Evolutionary conservation across 2,113 vertebrate species (phyloP), one percentile per base, ranked within the genome.

Genomic region (Bucco capensis): DNA sequence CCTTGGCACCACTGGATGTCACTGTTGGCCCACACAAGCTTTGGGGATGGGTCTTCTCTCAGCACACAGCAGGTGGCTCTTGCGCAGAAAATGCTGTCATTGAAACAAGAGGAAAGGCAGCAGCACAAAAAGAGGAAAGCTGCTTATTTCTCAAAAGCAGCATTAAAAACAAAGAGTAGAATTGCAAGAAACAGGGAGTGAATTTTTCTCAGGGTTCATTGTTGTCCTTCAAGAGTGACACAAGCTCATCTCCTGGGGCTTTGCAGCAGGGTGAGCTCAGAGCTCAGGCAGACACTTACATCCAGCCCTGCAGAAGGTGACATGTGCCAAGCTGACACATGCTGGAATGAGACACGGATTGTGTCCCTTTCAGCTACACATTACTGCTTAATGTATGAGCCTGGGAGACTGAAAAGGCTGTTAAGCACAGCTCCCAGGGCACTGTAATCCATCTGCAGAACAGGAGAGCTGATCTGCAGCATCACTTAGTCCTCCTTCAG

Each of bases 1-100:
- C 3, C 7, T 7, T 12, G 33, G 30, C 42, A 44, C 72, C 95
- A 47, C 88, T 91, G 88, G 95, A 89, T 91, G 95, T 95, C 95
- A 88, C 90, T 96, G 88, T 95, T 84, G 76, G 4, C 88, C 56
- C 79, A 65, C 72, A 6, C 58, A 89, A 82, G 31, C 23, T 23
- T 3, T 16, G 60, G 40, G 25, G 73, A 12, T 6, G 53, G 30
- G 30, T 22, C 40, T 76, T 72, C 30, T n/a, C 54, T 75, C 67
- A 72, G 67, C 73, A 47, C 66, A 30, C 79, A n/a, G 80, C 89
- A 83, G 89, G 77, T 49, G 69, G 79, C 87, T 93, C 77, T 33
- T 6, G 60, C 81, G 27, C 37, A 58, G 51, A 60, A 93, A 88
- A 88, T 8, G 67, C 53, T 72, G 33, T 9, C 71, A 31, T 12